Base-by-base conservation (phyloP, 2,113 vertebrate species). In the Prolemur simus region DNA sequence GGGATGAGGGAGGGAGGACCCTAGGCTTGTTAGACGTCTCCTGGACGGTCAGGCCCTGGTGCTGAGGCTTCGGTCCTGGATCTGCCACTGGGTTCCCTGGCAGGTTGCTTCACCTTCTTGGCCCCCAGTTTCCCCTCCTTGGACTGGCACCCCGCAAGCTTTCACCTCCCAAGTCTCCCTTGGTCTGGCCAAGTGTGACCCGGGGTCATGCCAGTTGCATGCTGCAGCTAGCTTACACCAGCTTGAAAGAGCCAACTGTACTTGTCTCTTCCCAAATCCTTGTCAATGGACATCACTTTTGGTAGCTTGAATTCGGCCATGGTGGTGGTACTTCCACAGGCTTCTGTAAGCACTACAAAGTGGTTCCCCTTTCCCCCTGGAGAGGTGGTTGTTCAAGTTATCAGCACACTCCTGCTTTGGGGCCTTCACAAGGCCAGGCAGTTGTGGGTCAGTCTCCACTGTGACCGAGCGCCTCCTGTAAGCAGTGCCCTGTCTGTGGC, bases 391-490 rank as follows among this genome's bases (percentile, higher is more conserved):
- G 68, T 68, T 60, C 21, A 52, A 12, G 5, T 52, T 68, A 54
- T 2, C 74, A 10, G 15, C 58, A 21, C 76, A 6, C 8, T 8
- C 4, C 34, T 9, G 68, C n/a, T n/a, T 3, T 11, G n/a, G 34
- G 81, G 81, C 7, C 54, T 15, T 20, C 0, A 60, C 27, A 20
- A 54, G 56, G 45, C 42, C 11, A 4, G 64, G 66, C 21, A 8
- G 15, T 5, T 20, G 14, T 8, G 0, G 15, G 17, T 8, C n/a
- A 23, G 47, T 34, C 11, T 73, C 23, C 18, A 4, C 25, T 0
- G 15, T 1, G 5, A 13, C 21, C 1, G 1, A 32, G 17, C 11
- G 17, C 1, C 6, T 6, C 34, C 1, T 7, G 14, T 0, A 2
- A 1, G 12, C n/a, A 0, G 1, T 2, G 45, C 21, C 7, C 77